Base-by-base conservation (phyloP, 2,113 vertebrate species). In the Vimba vimba region DNA sequence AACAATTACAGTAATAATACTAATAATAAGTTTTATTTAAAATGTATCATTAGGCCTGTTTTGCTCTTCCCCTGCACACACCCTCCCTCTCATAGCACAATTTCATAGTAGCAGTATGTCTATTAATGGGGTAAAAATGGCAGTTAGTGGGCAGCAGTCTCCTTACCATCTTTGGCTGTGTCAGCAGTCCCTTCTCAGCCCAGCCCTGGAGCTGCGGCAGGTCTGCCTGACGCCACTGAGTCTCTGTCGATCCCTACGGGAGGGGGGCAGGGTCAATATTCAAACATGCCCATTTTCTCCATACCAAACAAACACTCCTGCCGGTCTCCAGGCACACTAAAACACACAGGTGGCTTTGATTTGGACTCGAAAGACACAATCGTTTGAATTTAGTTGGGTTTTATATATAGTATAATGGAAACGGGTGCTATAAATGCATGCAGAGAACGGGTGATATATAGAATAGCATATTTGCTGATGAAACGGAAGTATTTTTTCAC, bases 151-250 rank as follows among this genome's bases (percentile, higher is more conserved):
- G 93, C 91, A 90, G 92, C 90, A 50, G 92, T 94, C 92, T 96
- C 93, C 95, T 95, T 95, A 95, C 95, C 95, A 96, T 96, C 95
- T 96, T 96, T 94, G 95, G 95, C 94, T 96, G 95, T 91, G 94
- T 95, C 94, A 95, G 95, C 95, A 96, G 92, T 94, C 95, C 95
- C 92, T 96, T 96, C 94, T 96, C 95, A 94, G 95, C 95, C 95
- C 95, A 96, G 95, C 95, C 95, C 94, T 95, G 95, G 92, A 96
- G 95, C 94, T 96, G 95, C 88, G 95, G 95, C 93, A 96, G 95
- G 91, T 96, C 95, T 93, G 94, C 94, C 93, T 96, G 95, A 94
- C 95, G 95, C 95, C 95, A 95, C 94, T 95, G 95, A 94, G 95
- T 95, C 95, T 96, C 95, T 93, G 95, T 95, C 94, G 95, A 95